Base-by-base conservation (phyloP, 2,888 invertebrate species). In the Molorchus minor region DNA sequence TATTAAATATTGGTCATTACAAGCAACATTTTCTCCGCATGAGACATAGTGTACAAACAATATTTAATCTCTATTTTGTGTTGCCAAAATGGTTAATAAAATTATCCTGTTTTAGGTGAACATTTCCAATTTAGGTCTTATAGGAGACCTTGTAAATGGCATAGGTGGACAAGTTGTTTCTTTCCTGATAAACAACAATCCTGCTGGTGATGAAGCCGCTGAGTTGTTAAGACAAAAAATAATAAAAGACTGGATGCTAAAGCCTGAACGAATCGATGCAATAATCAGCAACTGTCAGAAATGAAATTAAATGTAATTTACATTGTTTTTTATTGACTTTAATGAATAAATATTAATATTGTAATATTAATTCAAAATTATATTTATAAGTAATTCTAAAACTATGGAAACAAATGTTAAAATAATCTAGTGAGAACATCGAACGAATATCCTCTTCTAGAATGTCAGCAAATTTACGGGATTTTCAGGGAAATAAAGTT, bases 171-270 rank as follows among this genome's bases (percentile, higher is more conserved):
- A 1, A 10, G 12, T n/a, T 12, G 1, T 43, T 8, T 21, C 25
- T 2, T 1, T 13, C 7, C 3, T 25, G 2, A 4, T 43, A n/a
- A 43, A 43, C 13, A 5, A 43, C 13, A 5, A 43, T 15, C 25
- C 21, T 21, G 5, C n/a, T 5, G 2, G 1, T 43, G 7, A 2
- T 1, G 15, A 5, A 2, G 1, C 15, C 5, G 12, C 13, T 21
- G 21, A 21, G 13, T 7, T 8, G 1, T 25, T 43, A 10, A 20
- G 13, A 13, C 5, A 20, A 2, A 15, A 13, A n/a, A 13, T 43
- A 43, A 43, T 25, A 43, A 43, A 43, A 13, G 43, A 43, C n/a
- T 43, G 43, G 43, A 21, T 43, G 13, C 5, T 13, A 2, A 43
- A 21, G 8, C 43, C 25, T 21, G 43, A 43, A 13, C 20, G 21